phyloP scores from a whole-genome alignment of 2,888 invertebrate genomes.

The Odontomyia ornata region DNA sequence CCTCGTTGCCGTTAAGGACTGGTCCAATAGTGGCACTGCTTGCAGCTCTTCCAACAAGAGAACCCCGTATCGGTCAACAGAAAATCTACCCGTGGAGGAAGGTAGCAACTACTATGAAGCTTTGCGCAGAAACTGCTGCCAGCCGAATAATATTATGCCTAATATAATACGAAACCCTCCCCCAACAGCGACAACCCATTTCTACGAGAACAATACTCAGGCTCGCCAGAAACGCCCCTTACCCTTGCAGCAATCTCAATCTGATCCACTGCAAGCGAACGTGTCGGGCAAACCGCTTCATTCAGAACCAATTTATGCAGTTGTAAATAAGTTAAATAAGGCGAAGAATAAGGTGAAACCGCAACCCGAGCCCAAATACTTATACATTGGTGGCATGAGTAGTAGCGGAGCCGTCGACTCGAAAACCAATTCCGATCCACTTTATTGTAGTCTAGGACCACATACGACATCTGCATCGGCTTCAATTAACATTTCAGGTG shows the following conservation, averaged over 20 bases:
- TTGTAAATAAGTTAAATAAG: constrained; percentile 64
- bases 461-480: constrained; percentile 1
- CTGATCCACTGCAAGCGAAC: constrained; percentile 35
- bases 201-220: constrained; percentile 41
- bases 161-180: constrained; percentile 38
- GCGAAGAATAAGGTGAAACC: constrained; percentile 61
- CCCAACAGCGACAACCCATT: constrained; percentile 22
- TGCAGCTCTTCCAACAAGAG: constrained; percentile 48
- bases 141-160: constrained; percentile 45
- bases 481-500: neutral
- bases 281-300: neutral
- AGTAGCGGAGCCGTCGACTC: constrained; percentile 53
- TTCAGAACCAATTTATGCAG: constrained; percentile 62
- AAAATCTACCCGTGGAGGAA: constrained; percentile 39
- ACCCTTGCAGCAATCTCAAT: constrained; percentile 47
- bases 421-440: constrained; percentile 49
- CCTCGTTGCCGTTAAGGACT: constrained; percentile 73
- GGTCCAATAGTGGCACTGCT: constrained; percentile 62
- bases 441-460: constrained; percentile 48
- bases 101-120: constrained; percentile 52
- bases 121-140: constrained; percentile 51
- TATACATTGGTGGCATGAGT: constrained; percentile 56
- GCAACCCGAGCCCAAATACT: constrained; percentile 54
- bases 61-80: constrained; percentile 4
- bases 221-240: constrained; percentile 45